Base-by-base conservation (phyloP, 1,140 invertebrate species). In the Sarcophaga peregrina region DNA sequence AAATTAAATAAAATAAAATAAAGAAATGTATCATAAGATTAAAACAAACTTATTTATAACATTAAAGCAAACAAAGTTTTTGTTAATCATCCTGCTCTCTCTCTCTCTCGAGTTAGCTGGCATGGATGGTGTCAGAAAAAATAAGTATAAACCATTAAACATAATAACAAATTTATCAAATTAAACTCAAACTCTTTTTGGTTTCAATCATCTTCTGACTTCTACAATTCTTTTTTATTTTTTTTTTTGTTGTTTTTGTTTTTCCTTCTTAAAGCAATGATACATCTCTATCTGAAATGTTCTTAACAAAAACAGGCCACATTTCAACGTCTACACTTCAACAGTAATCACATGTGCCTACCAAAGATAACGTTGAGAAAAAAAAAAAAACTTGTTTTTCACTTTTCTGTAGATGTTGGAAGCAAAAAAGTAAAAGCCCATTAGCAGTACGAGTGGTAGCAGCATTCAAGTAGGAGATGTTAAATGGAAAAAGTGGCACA, bases 91-190 rank as follows among this genome's bases (percentile, higher is more conserved):
- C 62, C 17, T 4, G 1, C 25, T 37, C 25, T 37, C 25, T 37
- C 25, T 37, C 25, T 37, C 25, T 37, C 25, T 37, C 25, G 25
- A 37, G 25, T 37, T 37, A 37, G 25, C 25, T 37, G 25, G 25
- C 25, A 37, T 37, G 25, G 25, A 37, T 37, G 25, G 25, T 37
- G 25, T 37, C 62, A 68, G 10, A 20, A 68, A 68, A 68, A 47
- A 3, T 8, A 46, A 74, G 13, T 13, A 78, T 50, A 48, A n/a
- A 78, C 48, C 75, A 78, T 78, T 78, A 78, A 68, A 78, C 75
- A 78, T 78, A 78, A 78, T 78, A 48, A 78, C n/a, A 78, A 78
- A 78, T 78, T 78, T 78, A 78, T 50, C 75, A 78, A 78, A 78
- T 20, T n/a, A 50, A 52, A 78, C 75, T 78, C 75, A 50, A 78